Conservation (phyloP, 1,140 invertebrate genomes). For the Drosophila leontia region DNA sequence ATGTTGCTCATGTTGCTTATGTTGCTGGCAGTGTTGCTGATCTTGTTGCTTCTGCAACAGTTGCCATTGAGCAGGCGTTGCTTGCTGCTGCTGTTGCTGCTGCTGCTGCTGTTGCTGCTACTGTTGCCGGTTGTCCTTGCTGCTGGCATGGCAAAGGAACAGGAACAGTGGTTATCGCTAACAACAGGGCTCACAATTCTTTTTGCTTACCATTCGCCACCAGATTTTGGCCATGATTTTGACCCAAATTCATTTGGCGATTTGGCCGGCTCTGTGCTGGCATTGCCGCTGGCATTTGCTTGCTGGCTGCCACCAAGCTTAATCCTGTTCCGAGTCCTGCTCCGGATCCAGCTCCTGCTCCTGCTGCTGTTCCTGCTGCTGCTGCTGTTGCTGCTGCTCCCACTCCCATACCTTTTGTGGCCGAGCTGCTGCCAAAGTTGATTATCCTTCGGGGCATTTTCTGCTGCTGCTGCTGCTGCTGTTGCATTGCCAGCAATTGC, state of each 20-base stretch:
- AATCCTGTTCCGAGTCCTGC: conserved; percentile 12
- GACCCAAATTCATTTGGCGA: conserved; percentile 26
- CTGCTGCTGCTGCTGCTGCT: conserved; percentile 57
- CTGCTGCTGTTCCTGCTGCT: not conserved
- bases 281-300: conserved; percentile 15
- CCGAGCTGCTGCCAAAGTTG: conserved; percentile 61
- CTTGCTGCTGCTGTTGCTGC: conserved; percentile 21
- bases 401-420: conserved; percentile 43
- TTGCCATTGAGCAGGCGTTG: conserved; percentile 62
- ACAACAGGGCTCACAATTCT: conserved; percentile 60
- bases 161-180: conserved; percentile 43
- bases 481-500: conserved; percentile 51
- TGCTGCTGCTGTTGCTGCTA: conserved; percentile 22
- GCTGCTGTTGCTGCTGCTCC: conserved; percentile 27
- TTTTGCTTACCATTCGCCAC: conserved; percentile 72
- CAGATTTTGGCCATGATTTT: conserved; percentile 22
- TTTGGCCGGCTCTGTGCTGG: conserved; percentile 6
- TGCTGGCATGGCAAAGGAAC: conserved; percentile 46
- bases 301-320: conserved; percentile 28
- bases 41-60: conserved; percentile 39
- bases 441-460: conserved; percentile 71
- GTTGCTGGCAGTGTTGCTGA: conserved; percentile 13
- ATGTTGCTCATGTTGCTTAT: conserved; percentile 35
- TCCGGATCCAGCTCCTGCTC: not conserved
- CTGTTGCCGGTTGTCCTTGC: conserved; percentile 50